A percentile compares a stretch with the other conserved stretches of the same genome.
These are phyloP conservation scores for Pluvialis apricaria DNA, from an alignment of 2,113 vertebrate genomes.

Conservation along the genomic window DNA sequence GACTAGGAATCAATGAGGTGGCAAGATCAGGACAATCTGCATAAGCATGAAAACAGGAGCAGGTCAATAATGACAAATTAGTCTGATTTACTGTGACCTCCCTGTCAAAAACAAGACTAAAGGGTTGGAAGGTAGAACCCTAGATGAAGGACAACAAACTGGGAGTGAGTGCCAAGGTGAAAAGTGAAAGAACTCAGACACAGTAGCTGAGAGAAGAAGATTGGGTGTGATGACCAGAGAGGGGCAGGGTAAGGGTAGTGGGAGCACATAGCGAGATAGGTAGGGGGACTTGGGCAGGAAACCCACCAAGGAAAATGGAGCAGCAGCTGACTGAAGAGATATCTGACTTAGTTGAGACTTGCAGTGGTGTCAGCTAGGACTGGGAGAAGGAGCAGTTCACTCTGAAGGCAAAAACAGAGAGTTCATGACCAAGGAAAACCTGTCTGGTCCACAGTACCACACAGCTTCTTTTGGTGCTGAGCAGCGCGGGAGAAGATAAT, in stretches of 20 bases:
- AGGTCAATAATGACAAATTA: background rate
- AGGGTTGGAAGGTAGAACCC: background rate
- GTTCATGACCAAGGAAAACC: background rate
- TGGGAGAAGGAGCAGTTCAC: background rate
- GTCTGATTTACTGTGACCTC: background rate
- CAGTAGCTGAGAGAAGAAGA: background rate
- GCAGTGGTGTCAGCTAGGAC: background rate
- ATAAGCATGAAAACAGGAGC: background rate
- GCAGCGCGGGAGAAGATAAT: background rate
- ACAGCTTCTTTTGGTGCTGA: background rate
- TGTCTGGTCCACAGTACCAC: accelerated
- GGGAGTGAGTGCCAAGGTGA: background rate
- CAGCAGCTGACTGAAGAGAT: background rate
- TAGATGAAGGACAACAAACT: background rate
- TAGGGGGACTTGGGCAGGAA: background rate
- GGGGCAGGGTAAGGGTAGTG: background rate
- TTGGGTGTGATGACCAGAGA: background rate
- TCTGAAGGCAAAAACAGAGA: background rate
- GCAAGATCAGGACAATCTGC: background rate
- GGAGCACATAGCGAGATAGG: background rate
- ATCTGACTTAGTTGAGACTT: background rate
- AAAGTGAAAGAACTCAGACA: background rate
- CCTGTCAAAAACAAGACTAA: background rate
- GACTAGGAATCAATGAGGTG: background rate
- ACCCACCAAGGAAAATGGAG: background rate